phyloP scores from a whole-genome alignment of 2,113 vertebrate genomes.

The Charadrius vociferus region DNA sequence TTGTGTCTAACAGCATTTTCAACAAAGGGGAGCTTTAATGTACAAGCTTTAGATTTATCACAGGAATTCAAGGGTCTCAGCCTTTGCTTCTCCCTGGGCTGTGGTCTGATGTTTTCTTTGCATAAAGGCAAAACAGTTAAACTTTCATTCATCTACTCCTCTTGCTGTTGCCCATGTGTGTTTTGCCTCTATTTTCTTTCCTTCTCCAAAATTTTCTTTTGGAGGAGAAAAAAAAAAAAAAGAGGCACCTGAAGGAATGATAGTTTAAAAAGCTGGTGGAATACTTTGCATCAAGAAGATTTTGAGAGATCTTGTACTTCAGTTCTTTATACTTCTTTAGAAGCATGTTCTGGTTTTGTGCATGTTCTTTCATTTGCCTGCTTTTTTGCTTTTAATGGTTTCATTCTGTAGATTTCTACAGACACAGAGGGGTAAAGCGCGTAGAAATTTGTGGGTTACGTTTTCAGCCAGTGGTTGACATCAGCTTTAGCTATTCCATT shows the following conservation, averaged over 20 bases:
- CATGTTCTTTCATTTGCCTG: background rate
- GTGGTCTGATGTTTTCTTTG: conserved; percentile 35
- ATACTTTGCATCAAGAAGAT: background rate
- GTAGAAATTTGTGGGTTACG: accelerated
- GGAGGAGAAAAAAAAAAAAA: background rate
- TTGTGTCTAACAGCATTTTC: conserved; percentile 74
- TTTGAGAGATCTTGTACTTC: background rate
- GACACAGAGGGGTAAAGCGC: background rate
- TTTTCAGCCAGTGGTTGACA: background rate
- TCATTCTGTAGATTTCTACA: background rate
- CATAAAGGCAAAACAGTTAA: conserved; percentile 23
- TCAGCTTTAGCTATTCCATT: background rate
- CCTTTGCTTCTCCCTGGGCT: conserved; percentile 49
- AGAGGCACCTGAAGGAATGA: background rate
- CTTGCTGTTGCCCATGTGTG: background rate
- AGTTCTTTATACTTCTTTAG: background rate
- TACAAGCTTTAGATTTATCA: conserved; percentile 64
- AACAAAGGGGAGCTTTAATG: conserved; percentile 69
- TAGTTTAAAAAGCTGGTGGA: background rate
- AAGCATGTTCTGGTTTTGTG: background rate
- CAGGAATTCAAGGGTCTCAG: conserved; percentile 63
- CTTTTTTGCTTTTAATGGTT: background rate
- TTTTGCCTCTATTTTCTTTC: background rate
- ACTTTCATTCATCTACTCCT: background rate
- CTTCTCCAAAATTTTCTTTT: background rate